Evolutionary conservation across 2,113 vertebrate species (phyloP), one percentile per base, ranked within the genome.

Genomic region (Crotalus horridus): DNA sequence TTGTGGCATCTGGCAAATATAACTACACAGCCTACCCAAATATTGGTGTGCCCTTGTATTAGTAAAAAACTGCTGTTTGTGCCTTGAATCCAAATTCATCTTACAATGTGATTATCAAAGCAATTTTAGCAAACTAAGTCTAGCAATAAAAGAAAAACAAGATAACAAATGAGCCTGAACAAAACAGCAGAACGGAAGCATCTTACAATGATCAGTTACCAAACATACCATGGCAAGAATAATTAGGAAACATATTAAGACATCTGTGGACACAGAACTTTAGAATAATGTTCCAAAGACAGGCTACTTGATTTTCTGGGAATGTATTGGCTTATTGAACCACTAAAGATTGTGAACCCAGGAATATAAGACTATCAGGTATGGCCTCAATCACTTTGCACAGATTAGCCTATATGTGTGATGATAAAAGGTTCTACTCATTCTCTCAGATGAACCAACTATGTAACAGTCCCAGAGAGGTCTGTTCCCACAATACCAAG

Each of bases 1-100:
- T 21, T 92, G 29, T 90, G 69, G 33, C 92, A 89, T 85, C 92
- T 92, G 92, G 92, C 46, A 88, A 74, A 21, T 74, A 61, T 59
- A 86, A 53, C 15, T 13, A 29, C 48, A 54, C 69, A 56, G 58
- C 53, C 21, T 39, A 88, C 29, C 53, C 58, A 58, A 89, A 59
- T n/a, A 53, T 61, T 61, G 26, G 10, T 69, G 20, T 53, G 69
- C 46, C 20, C 11, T 59, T 23, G 39, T 85, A 59, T 92, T 89
- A 51, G 24, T 89, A 48, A 89, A 51, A 89, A 54, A 56, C 17
- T 33, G 64, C 9, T 48, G 15, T 33, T 54, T n/a, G 21, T 69
- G 24, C 15, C 20, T 88, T 92, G n/a, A 69, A 15, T 58, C 48
- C 39, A 24, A 88, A 92, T 53, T 13, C 23, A 43, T 85, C 26